Conservation (phyloP, 2,113 vertebrate species). For the Electrona antarctica region DNA sequence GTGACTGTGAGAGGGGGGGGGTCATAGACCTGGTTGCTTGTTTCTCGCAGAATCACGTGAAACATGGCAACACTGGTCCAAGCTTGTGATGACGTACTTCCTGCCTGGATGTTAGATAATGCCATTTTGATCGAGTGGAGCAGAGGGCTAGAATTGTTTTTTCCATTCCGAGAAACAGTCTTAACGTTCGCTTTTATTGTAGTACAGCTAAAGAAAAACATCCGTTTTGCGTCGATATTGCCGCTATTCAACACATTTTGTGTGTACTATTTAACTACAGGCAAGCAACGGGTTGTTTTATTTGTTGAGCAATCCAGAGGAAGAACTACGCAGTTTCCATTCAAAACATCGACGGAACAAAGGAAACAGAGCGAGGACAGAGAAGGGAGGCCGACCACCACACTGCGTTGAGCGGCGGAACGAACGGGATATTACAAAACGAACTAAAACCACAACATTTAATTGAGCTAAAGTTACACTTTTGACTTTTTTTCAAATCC, state of each 20-base stretch:
- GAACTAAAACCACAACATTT: neutral
- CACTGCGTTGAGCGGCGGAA: neutral
- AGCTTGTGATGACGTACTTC: constrained; percentile 67
- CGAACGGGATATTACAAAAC: neutral
- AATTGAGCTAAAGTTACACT: neutral
- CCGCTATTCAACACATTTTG: neutral
- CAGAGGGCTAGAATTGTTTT: constrained; percentile 17
- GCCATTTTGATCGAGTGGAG: constrained; percentile 62
- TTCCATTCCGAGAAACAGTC: constrained; percentile 49
- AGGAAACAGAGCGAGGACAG: constrained; percentile 37
- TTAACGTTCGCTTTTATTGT: neutral
- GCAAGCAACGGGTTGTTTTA: neutral
- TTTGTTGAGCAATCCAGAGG: neutral
- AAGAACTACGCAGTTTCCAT: constrained; percentile 34
- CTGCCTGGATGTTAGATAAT: constrained; percentile 46
- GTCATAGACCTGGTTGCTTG: too few relatives aligned
- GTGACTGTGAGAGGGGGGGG: too few relatives aligned
- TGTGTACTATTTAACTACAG: neutral
- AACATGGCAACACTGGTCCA: constrained; percentile 2
- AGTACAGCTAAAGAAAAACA: neutral
- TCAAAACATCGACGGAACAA: constrained; percentile 62
- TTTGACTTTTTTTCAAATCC: too few relatives aligned
- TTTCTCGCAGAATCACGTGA: too few relatives aligned
- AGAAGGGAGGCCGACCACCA: constrained; percentile 19
- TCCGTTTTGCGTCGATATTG: too few relatives aligned